Evolutionary conservation across 2,888 invertebrate species (phyloP).

Genomic region (Agrochola macilenta): DNA sequence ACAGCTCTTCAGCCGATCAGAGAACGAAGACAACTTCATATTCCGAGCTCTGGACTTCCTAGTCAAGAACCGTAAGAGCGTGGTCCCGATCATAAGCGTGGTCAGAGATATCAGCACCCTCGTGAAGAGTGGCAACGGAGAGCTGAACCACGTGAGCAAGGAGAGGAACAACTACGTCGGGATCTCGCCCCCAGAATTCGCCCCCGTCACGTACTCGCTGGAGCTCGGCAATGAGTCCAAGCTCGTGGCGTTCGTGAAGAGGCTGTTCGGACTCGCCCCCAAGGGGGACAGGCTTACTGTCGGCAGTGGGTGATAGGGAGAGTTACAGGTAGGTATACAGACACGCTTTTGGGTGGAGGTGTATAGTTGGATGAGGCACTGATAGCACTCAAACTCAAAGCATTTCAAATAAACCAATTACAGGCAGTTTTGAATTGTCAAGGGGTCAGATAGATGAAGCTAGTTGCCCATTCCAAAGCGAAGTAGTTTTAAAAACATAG

Average conservation of each 20-base stretch:
- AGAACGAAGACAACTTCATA: constrained; percentile 75
- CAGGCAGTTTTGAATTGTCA: too few relatives aligned
- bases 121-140: constrained; percentile 79
- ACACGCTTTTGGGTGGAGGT: too few relatives aligned
- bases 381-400: too few relatives aligned
- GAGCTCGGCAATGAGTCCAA: constrained; percentile 77
- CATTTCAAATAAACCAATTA: too few relatives aligned
- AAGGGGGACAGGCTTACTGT: constrained; percentile 78
- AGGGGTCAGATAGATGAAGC: too few relatives aligned
- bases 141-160: constrained; percentile 76
- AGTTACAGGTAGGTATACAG: constrained; percentile 7
- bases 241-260: constrained; percentile 75
- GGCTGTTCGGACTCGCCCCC: constrained; percentile 74
- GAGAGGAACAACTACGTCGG: constrained; percentile 82
- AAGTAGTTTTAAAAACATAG: too few relatives aligned
- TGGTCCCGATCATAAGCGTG: constrained; percentile 79
- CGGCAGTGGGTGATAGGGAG: constrained; percentile 63
- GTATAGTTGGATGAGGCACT: background rate
- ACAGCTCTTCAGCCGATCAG: constrained; percentile 69
- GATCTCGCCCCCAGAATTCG: constrained; percentile 65
- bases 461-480: too few relatives aligned
- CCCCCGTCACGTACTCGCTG: constrained; percentile 74
- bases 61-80: constrained; percentile 73
- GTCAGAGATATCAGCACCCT: constrained; percentile 82
- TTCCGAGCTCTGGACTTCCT: constrained; percentile 78